A percentile compares a stretch with the other conserved stretches of the same genome.
phyloP scores from a whole-genome alignment of 2,113 vertebrate genomes.

The Steatornis caripensis region DNA sequence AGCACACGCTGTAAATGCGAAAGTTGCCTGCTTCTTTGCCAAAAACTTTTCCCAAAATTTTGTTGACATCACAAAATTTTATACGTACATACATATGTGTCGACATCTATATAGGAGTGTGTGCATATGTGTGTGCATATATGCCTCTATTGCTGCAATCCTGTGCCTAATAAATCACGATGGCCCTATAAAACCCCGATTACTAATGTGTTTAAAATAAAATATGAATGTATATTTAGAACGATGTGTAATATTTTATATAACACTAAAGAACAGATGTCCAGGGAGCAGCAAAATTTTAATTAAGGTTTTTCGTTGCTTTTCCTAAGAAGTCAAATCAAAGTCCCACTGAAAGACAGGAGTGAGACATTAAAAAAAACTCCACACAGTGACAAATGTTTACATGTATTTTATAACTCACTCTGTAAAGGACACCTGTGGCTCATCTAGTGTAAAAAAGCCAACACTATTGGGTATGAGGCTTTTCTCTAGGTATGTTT shows the following conservation, averaged over 20 bases:
- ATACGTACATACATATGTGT: background rate
- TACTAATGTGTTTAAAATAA: slow-evolving; percentile 54
- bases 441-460: background rate
- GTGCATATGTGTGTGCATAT: background rate
- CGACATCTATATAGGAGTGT: background rate
- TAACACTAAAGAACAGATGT: slow-evolving; percentile 59
- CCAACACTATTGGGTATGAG: background rate
- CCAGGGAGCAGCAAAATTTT: slow-evolving; percentile 55
- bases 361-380: background rate
- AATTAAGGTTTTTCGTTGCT: slow-evolving; percentile 55
- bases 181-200: slow-evolving; percentile 23
- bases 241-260: slow-evolving; percentile 34
- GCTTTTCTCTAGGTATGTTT: background rate
- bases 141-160: background rate
- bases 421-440: background rate
- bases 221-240: slow-evolving; percentile 41
- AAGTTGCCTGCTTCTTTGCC: background rate
- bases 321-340: slow-evolving; percentile 14
- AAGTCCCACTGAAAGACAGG: slow-evolving; percentile 2
- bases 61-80: background rate
- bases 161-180: background rate
- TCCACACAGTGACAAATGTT: slow-evolving; percentile 25
- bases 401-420: slow-evolving; percentile 30
- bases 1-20: background rate
- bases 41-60: background rate